These are phyloP conservation scores for Neoarius graeffei DNA, from an alignment of 2,113 vertebrate species.

Conservation along the genomic window DNA sequence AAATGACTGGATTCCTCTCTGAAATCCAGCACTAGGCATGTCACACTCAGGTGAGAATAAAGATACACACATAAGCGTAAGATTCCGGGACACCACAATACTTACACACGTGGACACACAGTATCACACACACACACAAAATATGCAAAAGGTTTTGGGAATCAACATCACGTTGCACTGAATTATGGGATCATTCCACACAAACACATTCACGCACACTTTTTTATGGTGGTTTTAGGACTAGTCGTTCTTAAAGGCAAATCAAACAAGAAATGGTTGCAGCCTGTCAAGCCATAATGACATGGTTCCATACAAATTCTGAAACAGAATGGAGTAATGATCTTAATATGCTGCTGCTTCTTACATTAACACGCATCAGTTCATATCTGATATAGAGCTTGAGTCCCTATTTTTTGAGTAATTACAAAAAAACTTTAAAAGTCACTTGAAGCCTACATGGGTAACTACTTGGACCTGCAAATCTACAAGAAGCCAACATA, in stretches of 20 bases:
- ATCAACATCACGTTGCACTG: background rate
- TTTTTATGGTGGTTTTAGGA: background rate
- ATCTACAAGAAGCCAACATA: background rate
- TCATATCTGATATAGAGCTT: background rate
- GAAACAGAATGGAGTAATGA: background rate
- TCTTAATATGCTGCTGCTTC: background rate
- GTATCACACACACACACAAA: background rate
- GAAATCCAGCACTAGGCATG: conserved; percentile 29
- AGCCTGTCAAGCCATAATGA: background rate
- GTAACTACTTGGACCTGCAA: background rate
- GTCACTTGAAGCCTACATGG: background rate
- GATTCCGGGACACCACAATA: background rate
- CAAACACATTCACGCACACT: background rate
- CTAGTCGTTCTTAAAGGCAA: background rate
- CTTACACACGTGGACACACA: conserved; percentile 20
- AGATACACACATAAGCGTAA: conserved; percentile 40
- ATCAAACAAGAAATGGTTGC: background rate
- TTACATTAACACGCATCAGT: background rate
- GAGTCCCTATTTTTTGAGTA: background rate
- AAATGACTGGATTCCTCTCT: conserved; percentile 25
- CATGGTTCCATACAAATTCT: background rate
- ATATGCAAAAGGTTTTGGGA: background rate
- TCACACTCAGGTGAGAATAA: conserved; percentile 44
- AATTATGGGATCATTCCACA: background rate
- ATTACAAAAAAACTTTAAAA: background rate